These are phyloP conservation scores for Liodrosophila aerea DNA, from an alignment of 2,888 invertebrate genomes.

Conservation along the genomic window DNA sequence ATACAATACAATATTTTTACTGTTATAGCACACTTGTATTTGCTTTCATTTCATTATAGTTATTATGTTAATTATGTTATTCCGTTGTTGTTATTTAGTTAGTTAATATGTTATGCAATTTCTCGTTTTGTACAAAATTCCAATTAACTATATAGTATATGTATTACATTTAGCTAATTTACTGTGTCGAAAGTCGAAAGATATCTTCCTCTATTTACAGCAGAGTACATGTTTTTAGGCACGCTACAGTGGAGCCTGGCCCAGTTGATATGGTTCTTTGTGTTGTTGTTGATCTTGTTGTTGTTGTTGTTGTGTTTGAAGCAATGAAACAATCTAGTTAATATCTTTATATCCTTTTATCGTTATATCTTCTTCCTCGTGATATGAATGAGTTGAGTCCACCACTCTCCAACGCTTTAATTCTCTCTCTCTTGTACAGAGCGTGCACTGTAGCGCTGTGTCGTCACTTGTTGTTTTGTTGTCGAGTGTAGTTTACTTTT, in stretches of 20 bases:
- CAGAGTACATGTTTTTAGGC: constrained; percentile 26
- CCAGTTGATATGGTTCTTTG: constrained; percentile 30
- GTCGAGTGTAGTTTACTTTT: constrained; percentile 10
- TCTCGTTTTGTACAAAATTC: constrained; percentile 50
- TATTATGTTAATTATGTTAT: constrained; percentile 9
- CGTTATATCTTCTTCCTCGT: neutral
- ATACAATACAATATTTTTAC: constrained; percentile 30
- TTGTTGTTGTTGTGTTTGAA: neutral
- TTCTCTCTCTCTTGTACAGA: constrained; percentile 5
- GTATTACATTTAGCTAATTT: constrained; percentile 16
- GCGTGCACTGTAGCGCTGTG: constrained; percentile 39
- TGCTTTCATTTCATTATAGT: constrained; percentile 11
- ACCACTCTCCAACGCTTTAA: neutral
- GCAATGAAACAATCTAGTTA: constrained; percentile 1
- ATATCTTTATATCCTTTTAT: constrained; percentile 21
- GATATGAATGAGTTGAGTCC: constrained; percentile 13
- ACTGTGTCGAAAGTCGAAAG: constrained; percentile 18
- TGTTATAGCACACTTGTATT: constrained; percentile 31
- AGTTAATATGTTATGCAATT: neutral
- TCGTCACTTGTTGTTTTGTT: constrained; percentile 6
- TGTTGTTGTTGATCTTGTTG: neutral
- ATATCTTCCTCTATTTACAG: constrained; percentile 48
- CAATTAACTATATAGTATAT: constrained; percentile 23
- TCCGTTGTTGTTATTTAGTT: constrained; percentile 19
- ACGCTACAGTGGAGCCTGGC: constrained; percentile 47